Evolutionary conservation across 2,797 vertebrate genomes (phyloP).

Genomic region (Molossus alvarezi): DNA sequence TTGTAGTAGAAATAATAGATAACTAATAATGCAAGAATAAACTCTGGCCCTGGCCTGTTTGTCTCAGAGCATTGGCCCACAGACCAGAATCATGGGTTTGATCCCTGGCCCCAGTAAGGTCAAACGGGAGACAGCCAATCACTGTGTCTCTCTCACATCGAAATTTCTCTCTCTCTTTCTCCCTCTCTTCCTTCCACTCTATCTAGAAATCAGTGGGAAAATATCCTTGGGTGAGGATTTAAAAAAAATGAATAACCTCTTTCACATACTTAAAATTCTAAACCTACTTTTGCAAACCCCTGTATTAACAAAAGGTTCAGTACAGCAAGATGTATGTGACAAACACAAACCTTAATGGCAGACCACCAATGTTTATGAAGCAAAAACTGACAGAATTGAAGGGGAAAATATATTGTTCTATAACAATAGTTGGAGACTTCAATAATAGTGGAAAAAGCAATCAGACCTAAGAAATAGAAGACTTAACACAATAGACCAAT

Average conservation of each 20-base stretch:
- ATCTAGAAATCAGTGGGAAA: too few relatives aligned
- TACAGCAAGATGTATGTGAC: neutral
- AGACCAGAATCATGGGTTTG: too few relatives aligned
- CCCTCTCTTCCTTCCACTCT: too few relatives aligned
- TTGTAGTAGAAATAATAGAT: neutral
- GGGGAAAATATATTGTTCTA: neutral
- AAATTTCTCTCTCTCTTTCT: too few relatives aligned
- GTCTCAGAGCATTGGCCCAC: too few relatives aligned
- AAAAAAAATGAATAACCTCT: too few relatives aligned
- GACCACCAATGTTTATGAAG: neutral
- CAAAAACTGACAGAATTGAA: neutral
- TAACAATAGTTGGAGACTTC: conserved; percentile 30
- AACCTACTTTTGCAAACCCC: neutral
- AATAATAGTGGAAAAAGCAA: neutral
- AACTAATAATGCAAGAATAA: neutral
- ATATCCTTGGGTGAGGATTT: too few relatives aligned
- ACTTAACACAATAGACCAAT: neutral
- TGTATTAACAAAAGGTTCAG: neutral
- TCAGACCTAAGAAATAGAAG: neutral
- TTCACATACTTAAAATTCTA: neutral
- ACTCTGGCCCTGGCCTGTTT: too few relatives aligned
- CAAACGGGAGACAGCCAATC: too few relatives aligned
- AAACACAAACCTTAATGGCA: neutral
- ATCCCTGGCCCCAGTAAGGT: too few relatives aligned
- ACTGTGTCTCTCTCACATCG: too few relatives aligned